Percentiles rank a stretch among this genome's conserved stretches.
phyloP scores from a whole-genome alignment of 35 echinoderm and acorn worm species.

The Ophiothrix spiculata region DNA sequence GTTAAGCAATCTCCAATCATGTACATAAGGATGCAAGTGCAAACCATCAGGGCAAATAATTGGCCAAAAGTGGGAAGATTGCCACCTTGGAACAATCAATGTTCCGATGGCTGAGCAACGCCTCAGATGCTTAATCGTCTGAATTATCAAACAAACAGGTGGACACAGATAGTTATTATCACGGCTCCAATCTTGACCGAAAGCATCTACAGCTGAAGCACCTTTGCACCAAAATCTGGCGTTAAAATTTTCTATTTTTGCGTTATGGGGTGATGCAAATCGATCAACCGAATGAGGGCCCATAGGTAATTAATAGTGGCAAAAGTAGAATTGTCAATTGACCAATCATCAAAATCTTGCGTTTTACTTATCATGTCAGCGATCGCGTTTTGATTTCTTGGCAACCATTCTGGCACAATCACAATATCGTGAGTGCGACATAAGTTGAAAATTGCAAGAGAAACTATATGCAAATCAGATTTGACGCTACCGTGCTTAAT shows the following conservation, averaged over 20 bases:
- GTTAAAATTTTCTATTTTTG: constrained; percentile 3
- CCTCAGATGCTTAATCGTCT: not conserved
- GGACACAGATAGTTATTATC: constrained; percentile 45
- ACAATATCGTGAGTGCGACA: constrained; percentile 20
- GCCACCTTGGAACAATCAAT: constrained; percentile 41
- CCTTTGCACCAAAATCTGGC: constrained; percentile 39
- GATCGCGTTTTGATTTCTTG: not conserved
- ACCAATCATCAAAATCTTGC: constrained; percentile 39
- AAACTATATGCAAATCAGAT: constrained; percentile 8
- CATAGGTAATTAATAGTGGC: constrained; percentile 15
- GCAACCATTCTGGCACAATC: constrained; percentile 6
- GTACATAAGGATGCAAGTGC: constrained; percentile 9
- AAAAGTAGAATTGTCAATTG: constrained; percentile 18
- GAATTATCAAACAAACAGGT: constrained; percentile 12
- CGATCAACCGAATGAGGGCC: constrained; percentile 29
- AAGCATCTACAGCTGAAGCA: constrained; percentile 20
- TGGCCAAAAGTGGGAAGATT: constrained; percentile 37
- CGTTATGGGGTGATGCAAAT: constrained; percentile 43
- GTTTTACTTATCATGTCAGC: constrained; percentile 36
- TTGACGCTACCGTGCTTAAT: constrained; percentile 21
- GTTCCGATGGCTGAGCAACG: not conserved
- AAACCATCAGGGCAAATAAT: constrained; percentile 28
- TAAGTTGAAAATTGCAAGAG: constrained; percentile 3
- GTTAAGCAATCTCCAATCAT: constrained; percentile 40
- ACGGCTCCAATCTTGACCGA: constrained; percentile 35